Evolutionary conservation across 2,888 invertebrate genomes (phyloP).

Genomic region (Caenorhabditis uteleia): DNA sequence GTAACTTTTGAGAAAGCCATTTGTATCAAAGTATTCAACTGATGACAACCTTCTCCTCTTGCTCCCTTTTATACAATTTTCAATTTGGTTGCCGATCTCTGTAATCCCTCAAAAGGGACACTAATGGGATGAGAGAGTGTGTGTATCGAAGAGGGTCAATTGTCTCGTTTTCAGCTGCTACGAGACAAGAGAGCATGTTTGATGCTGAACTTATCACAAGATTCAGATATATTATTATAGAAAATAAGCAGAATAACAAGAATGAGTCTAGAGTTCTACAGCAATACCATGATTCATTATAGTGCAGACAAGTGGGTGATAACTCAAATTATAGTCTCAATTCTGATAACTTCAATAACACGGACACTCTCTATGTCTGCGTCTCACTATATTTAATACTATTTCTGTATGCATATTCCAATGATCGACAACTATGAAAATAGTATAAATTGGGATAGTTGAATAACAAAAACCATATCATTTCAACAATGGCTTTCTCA

Average conservation of each 20-base stretch:
- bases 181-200: too few species aligned
- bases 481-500: background rate
- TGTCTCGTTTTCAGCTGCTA: too few species aligned
- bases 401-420: background rate
- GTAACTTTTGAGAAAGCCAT: slow-evolving; percentile 9
- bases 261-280: too few species aligned
- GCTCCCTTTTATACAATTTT: slow-evolving; percentile 2
- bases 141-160: too few species aligned
- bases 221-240: too few species aligned
- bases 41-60: slow-evolving; percentile 6
- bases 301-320: too few species aligned
- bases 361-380: background rate
- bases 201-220: too few species aligned
- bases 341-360: too few species aligned
- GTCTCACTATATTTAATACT: background rate
- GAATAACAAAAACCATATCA: background rate
- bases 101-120: slow-evolving; percentile 11
- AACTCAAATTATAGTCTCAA: too few species aligned
- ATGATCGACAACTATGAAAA: background rate
- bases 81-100: background rate
- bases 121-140: too few species aligned
- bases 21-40: background rate
- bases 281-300: too few species aligned
- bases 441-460: background rate
- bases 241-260: too few species aligned